Evolutionary conservation across 2,113 vertebrate species (phyloP).

Genomic region (Cinclus mexicanus): DNA sequence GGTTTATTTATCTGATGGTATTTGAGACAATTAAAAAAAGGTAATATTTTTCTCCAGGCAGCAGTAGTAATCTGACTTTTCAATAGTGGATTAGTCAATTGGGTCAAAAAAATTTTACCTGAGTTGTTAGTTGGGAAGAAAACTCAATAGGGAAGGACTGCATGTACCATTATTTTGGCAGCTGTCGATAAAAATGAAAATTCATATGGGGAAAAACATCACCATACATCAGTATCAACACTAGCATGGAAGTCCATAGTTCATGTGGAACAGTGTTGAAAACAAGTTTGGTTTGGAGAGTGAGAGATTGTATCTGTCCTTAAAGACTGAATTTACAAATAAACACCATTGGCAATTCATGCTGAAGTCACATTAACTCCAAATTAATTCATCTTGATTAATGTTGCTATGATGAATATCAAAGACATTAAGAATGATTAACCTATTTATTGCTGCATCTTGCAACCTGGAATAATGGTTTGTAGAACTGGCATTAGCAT

Average conservation of each 20-base stretch:
- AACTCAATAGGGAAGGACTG: not conserved
- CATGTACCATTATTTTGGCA: not conserved
- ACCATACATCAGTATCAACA: not conserved
- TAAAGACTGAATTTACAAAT: conserved; percentile 16
- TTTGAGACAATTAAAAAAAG: not conserved
- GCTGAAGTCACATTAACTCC: conserved; percentile 18
- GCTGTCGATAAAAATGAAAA: not conserved
- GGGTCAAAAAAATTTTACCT: not conserved
- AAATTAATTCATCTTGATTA: conserved; percentile 61
- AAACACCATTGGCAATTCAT: not conserved
- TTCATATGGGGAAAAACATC: not conserved
- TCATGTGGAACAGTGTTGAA: not conserved
- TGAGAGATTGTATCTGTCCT: not conserved
- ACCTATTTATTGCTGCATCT: conserved; percentile 48
- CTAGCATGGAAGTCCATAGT: not conserved
- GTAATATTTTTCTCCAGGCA: not conserved
- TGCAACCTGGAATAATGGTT: conserved; percentile 46
- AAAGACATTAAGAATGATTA: conserved; percentile 58
- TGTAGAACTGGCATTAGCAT: not conserved
- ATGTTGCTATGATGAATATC: conserved; percentile 50
- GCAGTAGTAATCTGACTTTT: not conserved
- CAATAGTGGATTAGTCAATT: not conserved
- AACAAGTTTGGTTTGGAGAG: not conserved
- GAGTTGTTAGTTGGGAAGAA: not conserved
- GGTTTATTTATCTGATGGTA: not conserved